These are phyloP conservation scores for Bergia puertoricense DNA, from an alignment of 92 coral and sea anemone genomes.

Conservation along the genomic window DNA sequence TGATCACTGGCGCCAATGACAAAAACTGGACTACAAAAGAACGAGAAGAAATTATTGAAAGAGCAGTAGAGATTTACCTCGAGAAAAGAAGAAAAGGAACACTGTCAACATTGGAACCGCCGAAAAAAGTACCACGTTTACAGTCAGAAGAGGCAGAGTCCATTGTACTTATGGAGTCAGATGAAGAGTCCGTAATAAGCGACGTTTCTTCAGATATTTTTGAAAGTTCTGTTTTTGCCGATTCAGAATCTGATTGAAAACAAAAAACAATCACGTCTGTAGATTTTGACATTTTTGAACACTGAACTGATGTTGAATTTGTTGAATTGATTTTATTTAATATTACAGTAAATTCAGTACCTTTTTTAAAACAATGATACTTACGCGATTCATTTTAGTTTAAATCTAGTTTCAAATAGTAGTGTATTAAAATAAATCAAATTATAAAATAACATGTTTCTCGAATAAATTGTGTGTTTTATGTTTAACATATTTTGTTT, in stretches of 20 bases:
- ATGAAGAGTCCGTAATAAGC: constrained; percentile 14
- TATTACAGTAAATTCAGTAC: too few species aligned
- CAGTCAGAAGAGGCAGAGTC: constrained; percentile 11
- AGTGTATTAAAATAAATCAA: too few species aligned
- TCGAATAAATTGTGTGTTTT: too few species aligned
- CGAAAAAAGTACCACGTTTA: constrained; percentile 13
- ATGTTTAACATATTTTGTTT: too few species aligned
- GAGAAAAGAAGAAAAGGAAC: constrained; percentile 20
- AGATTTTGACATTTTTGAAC: constrained; percentile 21
- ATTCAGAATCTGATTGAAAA: constrained; percentile 28
- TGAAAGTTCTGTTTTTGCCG: constrained; percentile 23
- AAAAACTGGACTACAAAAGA: constrained; percentile 19
- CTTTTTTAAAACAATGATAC: too few species aligned
- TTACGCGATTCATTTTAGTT: too few species aligned
- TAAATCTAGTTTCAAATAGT: too few species aligned
- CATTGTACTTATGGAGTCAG: constrained; percentile 12
- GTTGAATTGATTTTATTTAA: too few species aligned
- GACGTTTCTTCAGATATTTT: constrained; percentile 19
- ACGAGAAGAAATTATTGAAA: constrained; percentile 26
- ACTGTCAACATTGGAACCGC: constrained; percentile 14
- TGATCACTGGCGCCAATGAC: constrained; percentile 15
- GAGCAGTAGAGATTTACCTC: constrained; percentile 19
- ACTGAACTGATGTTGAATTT: background rate
- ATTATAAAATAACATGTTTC: too few species aligned
- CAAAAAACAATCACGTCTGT: constrained; percentile 12